These are phyloP conservation scores for Sipunculus nudus DNA, from an alignment of 2,888 invertebrate genomes.

Conservation along the genomic window DNA sequence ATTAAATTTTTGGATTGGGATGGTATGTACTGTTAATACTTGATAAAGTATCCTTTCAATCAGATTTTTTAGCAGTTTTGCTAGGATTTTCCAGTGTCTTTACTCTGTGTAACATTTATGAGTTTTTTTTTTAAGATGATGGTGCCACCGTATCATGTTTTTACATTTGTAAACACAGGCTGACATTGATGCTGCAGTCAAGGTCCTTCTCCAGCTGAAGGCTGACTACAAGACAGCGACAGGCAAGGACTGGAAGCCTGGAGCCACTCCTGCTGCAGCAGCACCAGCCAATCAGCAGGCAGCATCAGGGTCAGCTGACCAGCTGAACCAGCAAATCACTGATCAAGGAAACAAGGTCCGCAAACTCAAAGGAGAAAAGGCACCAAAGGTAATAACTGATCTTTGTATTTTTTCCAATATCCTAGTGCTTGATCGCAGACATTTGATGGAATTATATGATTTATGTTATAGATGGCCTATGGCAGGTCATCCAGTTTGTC, in stretches of 20 bases:
- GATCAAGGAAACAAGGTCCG: conserved; percentile 79
- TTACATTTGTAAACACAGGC: too few species aligned
- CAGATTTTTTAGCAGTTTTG: too few species aligned
- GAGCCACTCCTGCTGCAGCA: conserved; percentile 2
- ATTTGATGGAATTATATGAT: too few species aligned
- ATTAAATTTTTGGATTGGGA: too few species aligned
- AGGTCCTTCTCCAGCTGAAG: conserved; percentile 32
- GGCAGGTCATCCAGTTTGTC: too few species aligned
- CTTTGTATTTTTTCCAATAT: not conserved
- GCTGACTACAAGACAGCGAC: conserved; percentile 77
- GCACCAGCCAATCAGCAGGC: not conserved
- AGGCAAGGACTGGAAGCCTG: conserved; percentile 73
- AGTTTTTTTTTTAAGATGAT: too few species aligned
- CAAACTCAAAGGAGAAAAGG: conserved; percentile 75
- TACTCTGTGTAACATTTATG: too few species aligned
- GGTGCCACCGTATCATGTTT: too few species aligned
- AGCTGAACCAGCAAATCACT: conserved; percentile 66
- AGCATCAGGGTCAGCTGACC: conserved; percentile 28
- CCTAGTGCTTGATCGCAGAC: not conserved
- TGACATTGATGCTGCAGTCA: conserved; percentile 33
- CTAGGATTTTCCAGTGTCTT: too few species aligned
- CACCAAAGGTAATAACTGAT: conserved; percentile 73
- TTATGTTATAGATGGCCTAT: too few species aligned
- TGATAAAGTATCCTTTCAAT: too few species aligned
- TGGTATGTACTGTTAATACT: too few species aligned